phyloP scores from a whole-genome alignment of 2,888 invertebrate genomes.

The Nineta flava region DNA sequence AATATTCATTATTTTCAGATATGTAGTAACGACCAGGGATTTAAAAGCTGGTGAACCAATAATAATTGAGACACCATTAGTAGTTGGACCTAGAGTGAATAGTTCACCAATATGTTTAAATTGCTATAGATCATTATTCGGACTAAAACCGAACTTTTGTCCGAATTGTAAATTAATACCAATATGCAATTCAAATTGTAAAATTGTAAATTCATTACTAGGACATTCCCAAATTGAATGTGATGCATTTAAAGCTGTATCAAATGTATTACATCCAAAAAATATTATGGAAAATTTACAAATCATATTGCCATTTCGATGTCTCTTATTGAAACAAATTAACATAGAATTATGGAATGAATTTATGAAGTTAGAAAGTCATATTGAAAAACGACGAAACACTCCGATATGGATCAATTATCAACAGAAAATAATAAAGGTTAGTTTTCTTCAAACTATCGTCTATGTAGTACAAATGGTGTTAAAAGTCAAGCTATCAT shows the following conservation, averaged over 20 bases:
- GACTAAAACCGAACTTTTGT: slow-evolving; percentile 11
- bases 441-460: no score
- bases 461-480: no score
- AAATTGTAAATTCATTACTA: slow-evolving; percentile 6
- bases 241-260: slow-evolving; percentile 10
- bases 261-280: slow-evolving; percentile 7
- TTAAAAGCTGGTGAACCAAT: slow-evolving; percentile 38
- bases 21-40: slow-evolving; percentile 40
- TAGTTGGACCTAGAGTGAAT: slow-evolving; percentile 45
- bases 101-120: slow-evolving; percentile 45
- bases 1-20: slow-evolving; percentile 19
- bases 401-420: slow-evolving; percentile 25
- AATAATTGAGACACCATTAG: slow-evolving; percentile 39
- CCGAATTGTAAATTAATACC: slow-evolving; percentile 17
- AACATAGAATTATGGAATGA: slow-evolving; percentile 19
- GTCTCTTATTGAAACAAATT: slow-evolving; percentile 14
- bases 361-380: slow-evolving; percentile 24
- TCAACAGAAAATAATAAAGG: slow-evolving; percentile 20
- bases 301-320: slow-evolving; percentile 16
- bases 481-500: no score
- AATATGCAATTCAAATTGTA: slow-evolving; percentile 18
- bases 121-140: slow-evolving; percentile 42
- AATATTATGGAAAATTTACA: slow-evolving; percentile 15
- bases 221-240: slow-evolving; percentile 15
- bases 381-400: slow-evolving; percentile 21